Evolutionary conservation across 1,140 invertebrate genomes (phyloP), one percentile per base, ranked within the genome.

Genomic region (Melanaphis sacchari): DNA sequence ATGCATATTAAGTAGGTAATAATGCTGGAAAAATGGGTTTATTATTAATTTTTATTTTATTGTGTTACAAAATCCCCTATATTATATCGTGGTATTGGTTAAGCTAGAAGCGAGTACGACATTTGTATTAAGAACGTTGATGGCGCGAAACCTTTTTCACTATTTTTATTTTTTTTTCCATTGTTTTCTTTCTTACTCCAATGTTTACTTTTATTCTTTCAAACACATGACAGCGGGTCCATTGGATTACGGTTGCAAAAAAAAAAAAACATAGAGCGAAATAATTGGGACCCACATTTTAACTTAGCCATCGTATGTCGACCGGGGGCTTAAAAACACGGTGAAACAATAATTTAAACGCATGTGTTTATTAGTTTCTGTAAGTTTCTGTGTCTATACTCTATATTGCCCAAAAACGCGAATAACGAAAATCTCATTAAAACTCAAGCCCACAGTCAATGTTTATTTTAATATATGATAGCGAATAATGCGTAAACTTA

Each of bases 181-280:
- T 6, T 76, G 22, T 54, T 91, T 91, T 41, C 54, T 31, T 38
- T 11, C 18, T 38, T 26, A 7, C 8, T 88, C 1, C 15, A 36
- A 36, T 46, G 8, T 22, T 88, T 89, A 54, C 40, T 38, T 89
- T 36, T 89, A 89, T 89, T 89, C 46, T 89, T 40, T 26, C 9
- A 3, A 46, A 82, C 76, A 49, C 43, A 43, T 92, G 91, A 92
- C 91, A 82, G 91, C 76, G 31, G 66, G 59, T 91, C 59, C 31
- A 66, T 91, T 22, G n/a, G 40, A n/a, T 91, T 40, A 38, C 21
- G 5, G 7, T 31, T 8, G 59, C n/a, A n/a, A 18, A 66, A 66
- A 76, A n/a, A 66, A 59, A 66, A 52, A 38, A 52, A 59, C 76
- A 76, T 49, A 21, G 59, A 36, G 40, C 11, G 31, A 43, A 81